Base-by-base conservation (phyloP, 2,888 invertebrate genomes). In the Troides helena region DNA sequence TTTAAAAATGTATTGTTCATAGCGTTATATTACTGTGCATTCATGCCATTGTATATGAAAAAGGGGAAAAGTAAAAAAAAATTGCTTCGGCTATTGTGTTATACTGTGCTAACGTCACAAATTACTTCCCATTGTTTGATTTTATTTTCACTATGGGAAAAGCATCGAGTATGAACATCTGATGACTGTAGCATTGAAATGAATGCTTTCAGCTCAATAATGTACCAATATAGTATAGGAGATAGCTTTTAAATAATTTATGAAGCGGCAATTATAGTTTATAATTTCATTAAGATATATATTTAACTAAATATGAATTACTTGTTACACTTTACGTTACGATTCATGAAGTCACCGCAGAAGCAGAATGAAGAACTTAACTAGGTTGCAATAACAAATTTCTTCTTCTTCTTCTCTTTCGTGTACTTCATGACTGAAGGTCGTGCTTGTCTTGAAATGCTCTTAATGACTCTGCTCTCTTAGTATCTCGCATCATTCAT, bases 1-100 rank as follows among this genome's bases (percentile, higher is more conserved):
- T 65, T 36, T 56, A 64, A 61, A 65, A n/a, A 39, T 23, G 43
- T 65, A 60, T 65, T 69, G 64, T 65, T 69, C 60, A 17, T 36
- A 53, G 39, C 43, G 60, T 61, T 69, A 64, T 56, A 69, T 69
- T 69, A 69, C 23, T 56, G 65, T 69, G 53, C 56, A 65, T 65
- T 69, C 69, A 69, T 23, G 56, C 56, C 21, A 69, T 69, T 69
- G 64, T 69, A 59, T 43, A 36, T 36, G 30, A 60, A 65, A 30
- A 65, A 61, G 56, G 56, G 65, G 69, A 65, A 69, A 65, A 61
- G 64, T 69, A 60, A 69, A 65, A 64, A 21, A 21, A 30, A 61
- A 63, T 39, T 36, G 63, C 69, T 65, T 50, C 36, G 25, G 21
- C 64, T 61, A 65, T 69, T 69, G 65, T 69, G 69, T 65, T 64